phyloP scores from a whole-genome alignment of 2,888 invertebrate species.

The Philhelius pedissequus region DNA sequence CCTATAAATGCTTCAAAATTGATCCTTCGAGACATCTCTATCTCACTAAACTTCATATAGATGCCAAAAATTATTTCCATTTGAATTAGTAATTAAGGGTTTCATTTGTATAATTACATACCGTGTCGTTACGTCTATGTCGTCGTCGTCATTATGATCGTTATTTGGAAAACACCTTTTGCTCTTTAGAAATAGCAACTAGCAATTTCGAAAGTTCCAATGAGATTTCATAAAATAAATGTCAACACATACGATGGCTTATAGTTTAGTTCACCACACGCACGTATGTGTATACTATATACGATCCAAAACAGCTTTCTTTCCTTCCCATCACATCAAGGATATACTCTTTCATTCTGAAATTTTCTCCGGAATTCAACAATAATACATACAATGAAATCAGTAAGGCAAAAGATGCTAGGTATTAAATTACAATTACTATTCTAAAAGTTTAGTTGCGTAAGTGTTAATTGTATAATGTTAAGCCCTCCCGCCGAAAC shows the following conservation, averaged over 20 bases:
- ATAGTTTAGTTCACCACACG: slow-evolving; percentile 28
- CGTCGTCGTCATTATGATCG: neutral
- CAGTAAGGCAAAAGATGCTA: slow-evolving; percentile 33
- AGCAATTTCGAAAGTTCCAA: slow-evolving; percentile 36
- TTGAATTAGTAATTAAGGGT: slow-evolving; percentile 23
- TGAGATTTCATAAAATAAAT: slow-evolving; percentile 33
- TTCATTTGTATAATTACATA: slow-evolving; percentile 27
- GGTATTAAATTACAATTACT: slow-evolving; percentile 66
- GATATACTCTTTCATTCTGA: slow-evolving; percentile 21
- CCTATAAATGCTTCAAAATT: slow-evolving; percentile 6
- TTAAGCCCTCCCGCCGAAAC: slow-evolving; percentile 6
- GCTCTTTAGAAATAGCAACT: neutral
- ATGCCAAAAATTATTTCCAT: slow-evolving; percentile 3
- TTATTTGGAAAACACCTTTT: slow-evolving; percentile 7
- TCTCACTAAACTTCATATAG: slow-evolving; percentile 3
- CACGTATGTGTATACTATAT: neutral
- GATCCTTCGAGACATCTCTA: slow-evolving; percentile 39
- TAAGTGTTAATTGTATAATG: slow-evolving; percentile 61
- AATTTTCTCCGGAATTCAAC: neutral
- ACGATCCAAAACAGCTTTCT: neutral
- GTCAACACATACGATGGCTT: slow-evolving; percentile 32
- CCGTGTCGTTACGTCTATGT: neutral
- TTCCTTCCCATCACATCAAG: neutral
- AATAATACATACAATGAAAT: neutral
- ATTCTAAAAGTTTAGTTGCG: slow-evolving; percentile 59